phyloP scores from a whole-genome alignment of 1,140 invertebrate genomes.

The Saccostrea cuccullata region DNA sequence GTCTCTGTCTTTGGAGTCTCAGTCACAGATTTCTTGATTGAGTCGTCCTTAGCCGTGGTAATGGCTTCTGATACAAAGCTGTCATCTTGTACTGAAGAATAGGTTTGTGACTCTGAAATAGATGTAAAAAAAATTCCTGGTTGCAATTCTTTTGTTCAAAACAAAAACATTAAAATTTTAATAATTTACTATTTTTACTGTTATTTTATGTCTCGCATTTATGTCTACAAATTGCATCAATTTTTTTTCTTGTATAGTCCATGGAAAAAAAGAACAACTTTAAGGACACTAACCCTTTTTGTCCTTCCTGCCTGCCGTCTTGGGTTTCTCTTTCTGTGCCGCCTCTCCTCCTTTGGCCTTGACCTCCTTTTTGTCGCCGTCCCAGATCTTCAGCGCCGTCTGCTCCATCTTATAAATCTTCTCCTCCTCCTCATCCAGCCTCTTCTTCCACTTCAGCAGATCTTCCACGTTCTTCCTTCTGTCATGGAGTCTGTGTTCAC shows the following conservation, averaged over 20 bases:
- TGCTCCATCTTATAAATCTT: constrained; percentile 75
- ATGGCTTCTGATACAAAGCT: constrained; percentile 61
- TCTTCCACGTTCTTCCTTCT: constrained; percentile 77
- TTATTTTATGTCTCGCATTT: no score
- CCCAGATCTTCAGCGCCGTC: constrained; percentile 71
- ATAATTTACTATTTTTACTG: no score
- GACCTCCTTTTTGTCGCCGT: constrained; percentile 53
- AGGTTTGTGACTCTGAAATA: constrained; percentile 56
- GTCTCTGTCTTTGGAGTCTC: constrained; percentile 53
- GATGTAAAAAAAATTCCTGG: no score
- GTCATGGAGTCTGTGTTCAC: constrained; percentile 74
- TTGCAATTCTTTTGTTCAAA: no score
- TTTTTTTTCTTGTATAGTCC: no score
- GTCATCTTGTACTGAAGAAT: constrained; percentile 51
- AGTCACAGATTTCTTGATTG: constrained; percentile 43
- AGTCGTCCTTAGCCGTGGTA: constrained; percentile 62
- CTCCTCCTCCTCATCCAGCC: constrained; percentile 76
- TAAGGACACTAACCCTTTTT: constrained; percentile 47
- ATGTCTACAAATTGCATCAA: no score
- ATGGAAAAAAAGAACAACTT: no score
- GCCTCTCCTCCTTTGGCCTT: background rate
- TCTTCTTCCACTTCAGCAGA: constrained; percentile 76
- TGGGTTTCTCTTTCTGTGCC: constrained; percentile 38
- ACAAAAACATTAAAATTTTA: no score
- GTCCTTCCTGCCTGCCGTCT: constrained; percentile 47